Evolutionary conservation across 1,140 invertebrate genomes (phyloP), one percentile per base, ranked within the genome.

Genomic region (Drosophila guanche): DNA sequence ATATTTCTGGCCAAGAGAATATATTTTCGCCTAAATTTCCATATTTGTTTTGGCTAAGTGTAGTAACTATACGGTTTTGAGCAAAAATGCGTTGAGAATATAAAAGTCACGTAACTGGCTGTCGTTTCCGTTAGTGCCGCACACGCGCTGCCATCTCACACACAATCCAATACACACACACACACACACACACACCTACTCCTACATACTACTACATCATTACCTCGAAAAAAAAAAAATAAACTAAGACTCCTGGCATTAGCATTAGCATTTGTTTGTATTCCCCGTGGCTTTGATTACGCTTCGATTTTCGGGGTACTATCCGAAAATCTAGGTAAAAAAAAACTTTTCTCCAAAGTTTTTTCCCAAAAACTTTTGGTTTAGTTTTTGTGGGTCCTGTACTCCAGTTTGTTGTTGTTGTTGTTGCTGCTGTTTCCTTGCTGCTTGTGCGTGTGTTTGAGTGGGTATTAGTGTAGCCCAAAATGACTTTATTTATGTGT

Each of bases 211-310:
- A 40, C 68, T 45, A 59, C 73, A 57, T 59, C 51, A 60, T 54
- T 65, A 62, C 61, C 71, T 59, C 10, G 3, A 12, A 4, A 37
- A 10, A 4, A 37, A 10, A 37, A 33, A 37, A 12, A 65, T 60
- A 66, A 77, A 81, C 58, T 78, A 74, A 71, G 77, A 63, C 33
- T 12, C 56, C 47, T 33, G 43, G 77, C 73, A 79, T 86, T 60
- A 88, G 74, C 78, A 88, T 88, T 86, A 88, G 74, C 78, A 88
- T 88, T 86, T 88, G 83, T 86, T 83, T 88, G 83, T 68, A 78
- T 83, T 79, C 69, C 33, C 10, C 69, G 62, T 57, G 68, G 78
- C 83, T 83, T 88, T 86, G 83, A 86, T 86, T 88, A 86, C 78
- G 84, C 75, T 86, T 88, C 83, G 83, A 86, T 86, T 88, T 80